A percentile compares a stretch with the other conserved stretches of the same genome.
Evolutionary conservation across 2,888 invertebrate species (phyloP).

Genomic region (Trimorus sp.): DNA sequence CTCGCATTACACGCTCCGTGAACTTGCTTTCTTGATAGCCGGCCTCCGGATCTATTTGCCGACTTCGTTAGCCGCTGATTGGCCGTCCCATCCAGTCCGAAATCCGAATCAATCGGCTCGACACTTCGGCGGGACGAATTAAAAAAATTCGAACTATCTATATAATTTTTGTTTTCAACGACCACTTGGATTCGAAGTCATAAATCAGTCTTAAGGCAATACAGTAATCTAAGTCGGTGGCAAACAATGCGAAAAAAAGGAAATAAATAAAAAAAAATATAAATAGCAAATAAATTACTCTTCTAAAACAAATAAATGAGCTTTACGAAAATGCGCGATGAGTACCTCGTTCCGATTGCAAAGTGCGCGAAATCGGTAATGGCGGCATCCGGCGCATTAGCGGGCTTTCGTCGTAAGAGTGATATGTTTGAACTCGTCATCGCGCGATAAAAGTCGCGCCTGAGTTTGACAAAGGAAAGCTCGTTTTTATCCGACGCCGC

Average conservation of each 20-base stretch:
- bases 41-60: constrained; percentile 25
- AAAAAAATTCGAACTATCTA: too few relatives aligned
- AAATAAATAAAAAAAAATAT: background rate
- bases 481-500: constrained; percentile 50
- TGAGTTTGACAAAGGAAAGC: constrained; percentile 20
- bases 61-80: constrained; percentile 8
- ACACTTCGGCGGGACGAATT: too few relatives aligned
- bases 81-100: background rate
- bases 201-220: background rate
- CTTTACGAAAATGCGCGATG: too few relatives aligned
- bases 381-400: constrained; percentile 14
- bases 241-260: constrained; percentile 28
- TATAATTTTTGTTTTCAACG: too few relatives aligned
- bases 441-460: constrained; percentile 40
- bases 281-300: too few relatives aligned
- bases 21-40: constrained; percentile 51
- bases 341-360: too few relatives aligned
- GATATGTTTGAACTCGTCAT: constrained; percentile 48
- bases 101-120: too few relatives aligned
- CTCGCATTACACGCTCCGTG: constrained; percentile 57
- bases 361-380: constrained; percentile 18
- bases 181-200: too few relatives aligned
- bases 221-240: constrained; percentile 52
- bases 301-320: too few relatives aligned
- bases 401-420: constrained; percentile 28